These are phyloP conservation scores for Porphyrio hochstetteri DNA, from an alignment of 2,113 vertebrate genomes.

Conservation along the genomic window DNA sequence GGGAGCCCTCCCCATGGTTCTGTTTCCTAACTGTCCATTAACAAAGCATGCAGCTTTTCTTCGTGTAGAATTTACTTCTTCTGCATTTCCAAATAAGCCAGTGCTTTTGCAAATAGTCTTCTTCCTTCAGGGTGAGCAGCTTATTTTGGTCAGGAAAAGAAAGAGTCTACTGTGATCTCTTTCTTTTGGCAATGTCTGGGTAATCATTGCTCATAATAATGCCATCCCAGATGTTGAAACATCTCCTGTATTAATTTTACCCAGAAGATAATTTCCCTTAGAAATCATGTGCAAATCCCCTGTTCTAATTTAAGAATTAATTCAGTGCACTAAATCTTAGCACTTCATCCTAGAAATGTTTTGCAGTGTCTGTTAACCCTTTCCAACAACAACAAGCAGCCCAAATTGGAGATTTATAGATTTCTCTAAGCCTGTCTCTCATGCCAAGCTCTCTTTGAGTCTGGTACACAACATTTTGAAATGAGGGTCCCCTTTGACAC, in stretches of 20 bases:
- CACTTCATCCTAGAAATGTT: conserved; percentile 58
- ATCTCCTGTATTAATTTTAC: conserved; percentile 69
- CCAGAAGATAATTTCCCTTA: conserved; percentile 70
- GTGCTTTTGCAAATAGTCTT: background rate
- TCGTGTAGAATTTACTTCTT: background rate
- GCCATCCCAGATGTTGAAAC: conserved; percentile 61
- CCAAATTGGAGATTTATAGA: background rate
- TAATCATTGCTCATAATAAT: conserved; percentile 66
- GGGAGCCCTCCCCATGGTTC: background rate
- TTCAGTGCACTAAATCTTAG: conserved; percentile 61
- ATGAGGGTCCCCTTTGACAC: background rate
- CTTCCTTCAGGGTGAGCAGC: conserved; percentile 14
- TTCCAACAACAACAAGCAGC: background rate
- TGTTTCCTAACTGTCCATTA: background rate
- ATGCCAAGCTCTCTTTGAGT: background rate
- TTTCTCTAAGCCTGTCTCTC: background rate
- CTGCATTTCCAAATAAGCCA: background rate
- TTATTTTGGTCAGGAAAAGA: conserved; percentile 18
- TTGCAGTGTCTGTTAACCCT: conserved; percentile 52
- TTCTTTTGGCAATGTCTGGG: conserved; percentile 54
- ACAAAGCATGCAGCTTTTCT: background rate
- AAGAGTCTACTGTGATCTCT: conserved; percentile 19
- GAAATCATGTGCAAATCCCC: conserved; percentile 69
- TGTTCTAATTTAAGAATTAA: conserved; percentile 69
- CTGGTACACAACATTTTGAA: background rate